phyloP scores from a whole-genome alignment of 2,888 invertebrate genomes.

The Stratiomys singularior region DNA sequence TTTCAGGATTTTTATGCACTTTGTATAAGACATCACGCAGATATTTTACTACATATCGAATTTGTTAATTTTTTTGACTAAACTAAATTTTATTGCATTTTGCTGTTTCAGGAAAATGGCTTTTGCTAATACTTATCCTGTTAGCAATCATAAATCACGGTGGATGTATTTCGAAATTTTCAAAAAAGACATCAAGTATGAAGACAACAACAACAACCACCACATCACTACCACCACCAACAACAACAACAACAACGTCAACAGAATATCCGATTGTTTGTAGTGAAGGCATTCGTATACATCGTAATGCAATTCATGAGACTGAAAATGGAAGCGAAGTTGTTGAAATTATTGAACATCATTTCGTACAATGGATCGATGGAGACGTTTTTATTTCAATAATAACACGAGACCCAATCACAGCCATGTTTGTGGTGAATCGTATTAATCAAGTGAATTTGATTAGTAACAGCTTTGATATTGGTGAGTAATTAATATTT shows the following conservation, averaged over 20 bases:
- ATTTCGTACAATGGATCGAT: conserved; percentile 60
- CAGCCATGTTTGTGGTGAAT: conserved; percentile 63
- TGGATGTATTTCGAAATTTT: neutral
- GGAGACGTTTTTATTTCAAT: conserved; percentile 63
- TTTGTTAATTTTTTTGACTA: no score
- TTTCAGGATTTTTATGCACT: no score
- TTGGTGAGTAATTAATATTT: conserved; percentile 57
- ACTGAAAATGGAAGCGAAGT: neutral
- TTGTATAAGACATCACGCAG: no score
- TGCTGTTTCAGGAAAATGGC: conserved; percentile 20
- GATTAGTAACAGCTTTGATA: conserved; percentile 61
- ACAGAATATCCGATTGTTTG: conserved; percentile 59
- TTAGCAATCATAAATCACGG: neutral
- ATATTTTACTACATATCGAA: no score
- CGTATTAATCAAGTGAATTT: conserved; percentile 63
- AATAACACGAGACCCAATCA: conserved; percentile 61
- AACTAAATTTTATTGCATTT: neutral
- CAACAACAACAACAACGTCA: conserved; percentile 47
- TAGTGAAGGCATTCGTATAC: conserved; percentile 59
- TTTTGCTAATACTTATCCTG: neutral
- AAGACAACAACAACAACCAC: conserved; percentile 47
- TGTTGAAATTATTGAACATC: conserved; percentile 51
- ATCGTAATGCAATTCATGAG: neutral
- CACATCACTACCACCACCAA: conserved; percentile 46
- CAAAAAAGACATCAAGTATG: conserved; percentile 40